Evolutionary conservation across 1,140 invertebrate genomes (phyloP), one percentile per base, ranked within the genome.

Genomic region (Zaprionus lachaisei): DNA sequence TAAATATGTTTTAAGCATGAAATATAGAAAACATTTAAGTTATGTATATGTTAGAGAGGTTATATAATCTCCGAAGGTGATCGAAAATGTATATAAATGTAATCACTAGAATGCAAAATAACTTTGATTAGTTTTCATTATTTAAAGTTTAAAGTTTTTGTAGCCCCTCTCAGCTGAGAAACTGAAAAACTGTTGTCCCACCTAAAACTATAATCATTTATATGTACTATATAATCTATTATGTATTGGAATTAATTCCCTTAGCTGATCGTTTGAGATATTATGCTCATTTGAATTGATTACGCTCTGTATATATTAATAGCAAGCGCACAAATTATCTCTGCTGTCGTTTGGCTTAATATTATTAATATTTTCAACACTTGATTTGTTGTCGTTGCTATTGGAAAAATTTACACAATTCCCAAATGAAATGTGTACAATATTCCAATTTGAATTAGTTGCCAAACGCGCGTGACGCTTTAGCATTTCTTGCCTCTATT

Each of bases 311-410:
- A 63, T 70, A 69, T 56, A 31, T 74, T 63, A 22, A 41, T 41
- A 74, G 63, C 47, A 24, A 14, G 5, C 17, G 47, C 69, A 78
- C 63, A 78, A 83, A 80, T 83, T 80, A 73, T 65, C 72, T 61
- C 62, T 67, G 61, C 60, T 56, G 28, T 37, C 55, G 66, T 80
- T 83, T 72, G 37, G 20, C 61, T 80, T 49, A 56, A 41, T 70
- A 80, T 73, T 77, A 84, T 74, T 84, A 85, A 69, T 83, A 71
- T 81, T 84, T 78, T 85, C 78, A 66, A 85, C 82, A 83, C 81
- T 77, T 86, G 82, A 80, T 83, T 86, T 78, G 81, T 87, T 78
- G 41, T 28, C 61, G 81, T 87, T 78, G 38, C 28, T 55, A 56
- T 69, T 85, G 72, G 67, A 57, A 79, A 85, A 82, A 75, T 83